Percentiles rank a stretch among this genome's conserved stretches.
These are phyloP conservation scores for Pelobates cultripes DNA, from an alignment of 2,797 vertebrate genomes.

Conservation along the genomic window DNA sequence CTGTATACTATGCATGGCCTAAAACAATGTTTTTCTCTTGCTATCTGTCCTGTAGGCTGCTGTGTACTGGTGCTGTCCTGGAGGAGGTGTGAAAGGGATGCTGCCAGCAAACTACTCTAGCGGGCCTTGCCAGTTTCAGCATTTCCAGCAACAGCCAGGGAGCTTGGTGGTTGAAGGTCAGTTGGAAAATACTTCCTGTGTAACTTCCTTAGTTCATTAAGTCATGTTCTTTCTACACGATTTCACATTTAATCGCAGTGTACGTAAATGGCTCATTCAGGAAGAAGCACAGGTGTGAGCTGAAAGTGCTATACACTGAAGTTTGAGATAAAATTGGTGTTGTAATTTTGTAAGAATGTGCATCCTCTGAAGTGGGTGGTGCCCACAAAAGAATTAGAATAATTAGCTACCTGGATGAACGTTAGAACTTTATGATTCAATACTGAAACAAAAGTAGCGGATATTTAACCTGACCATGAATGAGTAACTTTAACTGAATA, in stretches of 20 bases:
- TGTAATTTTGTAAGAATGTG: no score
- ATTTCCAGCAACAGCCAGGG: conserved; percentile 60
- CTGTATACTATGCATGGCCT: no score
- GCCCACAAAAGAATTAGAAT: no score
- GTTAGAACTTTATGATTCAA: neutral
- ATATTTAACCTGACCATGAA: neutral
- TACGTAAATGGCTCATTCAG: neutral
- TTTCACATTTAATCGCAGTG: neutral
- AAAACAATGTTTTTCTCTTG: conserved; percentile 7
- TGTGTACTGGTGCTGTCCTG: conserved; percentile 57
- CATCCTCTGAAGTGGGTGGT: no score
- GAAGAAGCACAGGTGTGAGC: neutral
- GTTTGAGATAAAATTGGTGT: no score
- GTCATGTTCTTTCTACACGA: conserved; percentile 21
- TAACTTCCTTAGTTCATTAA: conserved; percentile 27
- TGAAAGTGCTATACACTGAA: no score
- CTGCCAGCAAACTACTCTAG: conserved; percentile 56
- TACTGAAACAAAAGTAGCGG: neutral
- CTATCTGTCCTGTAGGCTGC: conserved; percentile 53
- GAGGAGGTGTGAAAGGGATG: conserved; percentile 61
- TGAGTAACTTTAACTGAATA: no score
- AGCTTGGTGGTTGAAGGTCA: conserved; percentile 67
- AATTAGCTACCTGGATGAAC: neutral
- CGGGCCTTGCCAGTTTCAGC: conserved; percentile 53
- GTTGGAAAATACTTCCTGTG: conserved; percentile 56